Base-by-base conservation (phyloP, 2,797 vertebrate genomes). In the Acipenser transmontanus region DNA sequence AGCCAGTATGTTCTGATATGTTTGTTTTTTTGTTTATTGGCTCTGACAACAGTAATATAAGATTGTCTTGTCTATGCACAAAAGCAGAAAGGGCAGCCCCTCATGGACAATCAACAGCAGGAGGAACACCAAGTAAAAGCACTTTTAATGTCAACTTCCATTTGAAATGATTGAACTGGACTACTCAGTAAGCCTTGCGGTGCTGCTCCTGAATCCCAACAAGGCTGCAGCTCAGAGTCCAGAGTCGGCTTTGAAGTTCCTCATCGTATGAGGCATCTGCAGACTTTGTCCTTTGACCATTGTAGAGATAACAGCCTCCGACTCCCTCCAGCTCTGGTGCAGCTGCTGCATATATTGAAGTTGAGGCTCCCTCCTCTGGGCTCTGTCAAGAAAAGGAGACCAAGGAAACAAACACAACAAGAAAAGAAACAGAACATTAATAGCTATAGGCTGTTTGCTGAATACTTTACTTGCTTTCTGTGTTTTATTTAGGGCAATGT, bases 331-430 rank as follows among this genome's bases (percentile, higher is more conserved):
- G 70, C 67, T 92, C 86, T 0, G 90, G 70, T 0, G 91, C 76
- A 0, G 84, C 82, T 0, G 93, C 91, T 0, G 92, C 88, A 0
- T 91, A 92, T 63, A 96, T 64, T 0, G 84, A 76, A 0, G 88
- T 92, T 67, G 91, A 90, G 0, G 94, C 91, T 54, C 95, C 95
- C 74, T 98, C 91, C 1, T 92, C 89, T n/a, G 93, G 89, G 59
- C 85, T 95, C 96, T 98, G 82, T 0, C 49, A 73, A 0, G 7
- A 64, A 50, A n/a, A 59, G 62, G 17, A 59, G 47, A 51, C 47
- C 52, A 9, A 56, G 11, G 49, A 50, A 56, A 59, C 9, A 59
- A 20, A 69, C 59, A 51, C 47, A 8, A 17, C 59, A 9, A 7
- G 34, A 49, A 14, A 47, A 9, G 12, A 59, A 57, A 63, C 10